Conservation (phyloP, 2,888 invertebrate species). For the Phaonia tiefii region DNA sequence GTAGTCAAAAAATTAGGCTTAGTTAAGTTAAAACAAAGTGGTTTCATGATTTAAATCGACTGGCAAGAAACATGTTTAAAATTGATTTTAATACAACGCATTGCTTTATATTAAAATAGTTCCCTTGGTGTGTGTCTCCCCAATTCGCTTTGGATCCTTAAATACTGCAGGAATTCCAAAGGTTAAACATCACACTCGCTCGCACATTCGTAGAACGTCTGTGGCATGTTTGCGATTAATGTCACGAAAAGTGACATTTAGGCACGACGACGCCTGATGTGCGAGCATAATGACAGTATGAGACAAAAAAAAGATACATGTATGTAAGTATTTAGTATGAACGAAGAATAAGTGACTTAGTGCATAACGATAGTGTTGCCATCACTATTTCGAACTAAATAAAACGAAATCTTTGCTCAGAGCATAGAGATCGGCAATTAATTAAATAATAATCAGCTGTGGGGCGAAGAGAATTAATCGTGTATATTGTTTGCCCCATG, state of each 20-base stretch:
- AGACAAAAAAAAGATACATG: no score
- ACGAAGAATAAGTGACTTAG: slow-evolving; percentile 11
- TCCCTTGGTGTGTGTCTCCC: no score
- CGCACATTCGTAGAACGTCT: slow-evolving; percentile 42
- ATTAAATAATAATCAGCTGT: no score
- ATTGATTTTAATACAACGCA: no score
- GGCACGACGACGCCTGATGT: slow-evolving; percentile 55
- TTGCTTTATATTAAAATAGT: background rate
- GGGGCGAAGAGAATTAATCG: no score
- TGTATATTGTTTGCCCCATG: no score
- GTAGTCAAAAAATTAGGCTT: background rate
- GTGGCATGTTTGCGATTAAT: slow-evolving; percentile 65
- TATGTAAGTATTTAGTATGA: no score
- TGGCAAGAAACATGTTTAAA: no score
- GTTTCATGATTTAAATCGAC: slow-evolving; percentile 47
- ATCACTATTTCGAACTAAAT: no score
- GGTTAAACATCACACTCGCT: slow-evolving; percentile 45
- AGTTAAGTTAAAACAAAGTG: background rate
- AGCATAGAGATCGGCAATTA: no score
- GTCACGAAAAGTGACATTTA: slow-evolving; percentile 64
- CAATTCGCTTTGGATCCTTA: background rate
- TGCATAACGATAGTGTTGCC: slow-evolving; percentile 37
- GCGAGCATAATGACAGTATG: slow-evolving; percentile 49
- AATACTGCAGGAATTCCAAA: slow-evolving; percentile 28
- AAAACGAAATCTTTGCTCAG: no score